phyloP scores from a whole-genome alignment of 1,140 invertebrate species.

The Aphaenogaster ashmeadi region DNA sequence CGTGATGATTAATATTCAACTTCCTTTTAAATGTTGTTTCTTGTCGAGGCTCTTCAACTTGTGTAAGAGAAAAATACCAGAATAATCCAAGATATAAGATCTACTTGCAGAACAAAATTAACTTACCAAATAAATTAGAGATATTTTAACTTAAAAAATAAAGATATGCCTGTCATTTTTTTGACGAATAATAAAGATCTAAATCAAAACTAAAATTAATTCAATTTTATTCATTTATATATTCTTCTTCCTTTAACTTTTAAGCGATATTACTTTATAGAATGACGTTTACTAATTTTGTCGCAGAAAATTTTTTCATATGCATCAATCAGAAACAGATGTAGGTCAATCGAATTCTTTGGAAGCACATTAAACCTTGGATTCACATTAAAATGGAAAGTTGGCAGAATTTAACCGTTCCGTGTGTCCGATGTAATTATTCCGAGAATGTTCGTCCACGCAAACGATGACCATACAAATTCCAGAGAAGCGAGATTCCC shows the following conservation, averaged over 20 bases:
- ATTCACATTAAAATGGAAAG: conserved; percentile 51
- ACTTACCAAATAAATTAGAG: neutral
- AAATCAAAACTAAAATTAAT: neutral
- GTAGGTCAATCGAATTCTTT: conserved; percentile 40
- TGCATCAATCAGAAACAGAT: neutral
- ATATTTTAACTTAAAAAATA: neutral
- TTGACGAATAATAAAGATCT: neutral
- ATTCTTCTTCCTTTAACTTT: neutral
- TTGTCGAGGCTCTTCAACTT: conserved; percentile 14
- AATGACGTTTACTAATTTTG: neutral
- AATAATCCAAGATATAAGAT: neutral
- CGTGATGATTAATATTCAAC: neutral
- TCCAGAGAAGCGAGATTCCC: conserved; percentile 62
- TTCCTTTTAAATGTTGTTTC: neutral
- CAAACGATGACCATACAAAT: conserved; percentile 75
- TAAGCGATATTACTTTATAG: neutral
- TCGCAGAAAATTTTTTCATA: neutral
- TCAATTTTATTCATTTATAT: neutral
- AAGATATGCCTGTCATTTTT: neutral
- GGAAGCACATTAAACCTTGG: neutral
- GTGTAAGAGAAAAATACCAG: neutral
- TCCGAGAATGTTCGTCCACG: conserved; percentile 39
- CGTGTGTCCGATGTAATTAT: conserved; percentile 37
- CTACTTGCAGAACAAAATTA: neutral
- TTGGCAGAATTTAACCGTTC: conserved; percentile 47